These are phyloP conservation scores for Strix aluco DNA, from an alignment of 2,113 vertebrate genomes.

Conservation along the genomic window DNA sequence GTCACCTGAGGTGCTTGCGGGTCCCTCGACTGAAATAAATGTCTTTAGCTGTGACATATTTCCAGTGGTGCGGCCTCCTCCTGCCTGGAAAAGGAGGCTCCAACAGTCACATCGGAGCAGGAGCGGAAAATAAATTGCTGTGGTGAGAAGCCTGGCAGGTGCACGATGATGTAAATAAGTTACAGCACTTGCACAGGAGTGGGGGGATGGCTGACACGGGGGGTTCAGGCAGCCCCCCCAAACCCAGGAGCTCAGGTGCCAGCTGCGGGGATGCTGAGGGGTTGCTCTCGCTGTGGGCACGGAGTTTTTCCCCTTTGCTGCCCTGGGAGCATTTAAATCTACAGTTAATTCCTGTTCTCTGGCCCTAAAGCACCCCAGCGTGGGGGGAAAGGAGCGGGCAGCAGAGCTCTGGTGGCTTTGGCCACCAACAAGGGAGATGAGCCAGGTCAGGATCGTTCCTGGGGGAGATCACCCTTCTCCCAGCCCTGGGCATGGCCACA, in stretches of 20 bases:
- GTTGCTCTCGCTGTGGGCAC: background rate
- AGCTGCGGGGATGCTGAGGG: background rate
- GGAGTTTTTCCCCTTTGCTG: background rate
- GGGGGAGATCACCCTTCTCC: background rate
- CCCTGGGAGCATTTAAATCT: background rate
- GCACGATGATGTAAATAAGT: background rate
- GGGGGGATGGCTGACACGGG: background rate
- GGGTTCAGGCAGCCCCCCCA: background rate
- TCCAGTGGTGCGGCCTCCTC: background rate
- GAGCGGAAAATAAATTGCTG: background rate
- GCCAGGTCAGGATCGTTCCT: background rate
- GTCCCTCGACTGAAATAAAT: background rate
- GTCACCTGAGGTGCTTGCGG: background rate
- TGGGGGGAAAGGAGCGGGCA: background rate
- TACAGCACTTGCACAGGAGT: background rate
- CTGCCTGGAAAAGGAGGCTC: background rate
- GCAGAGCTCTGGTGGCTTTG: background rate
- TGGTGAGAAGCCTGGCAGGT: background rate
- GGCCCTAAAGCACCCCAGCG: fast-evolving
- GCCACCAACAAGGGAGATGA: background rate
- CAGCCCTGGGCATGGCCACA: fast-evolving
- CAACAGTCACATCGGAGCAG: fast-evolving
- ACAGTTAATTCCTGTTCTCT: background rate
- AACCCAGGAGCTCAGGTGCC: background rate
- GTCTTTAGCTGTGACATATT: background rate